Conservation (phyloP, 2,888 invertebrate species). For the Cryptosula pallasiana region DNA sequence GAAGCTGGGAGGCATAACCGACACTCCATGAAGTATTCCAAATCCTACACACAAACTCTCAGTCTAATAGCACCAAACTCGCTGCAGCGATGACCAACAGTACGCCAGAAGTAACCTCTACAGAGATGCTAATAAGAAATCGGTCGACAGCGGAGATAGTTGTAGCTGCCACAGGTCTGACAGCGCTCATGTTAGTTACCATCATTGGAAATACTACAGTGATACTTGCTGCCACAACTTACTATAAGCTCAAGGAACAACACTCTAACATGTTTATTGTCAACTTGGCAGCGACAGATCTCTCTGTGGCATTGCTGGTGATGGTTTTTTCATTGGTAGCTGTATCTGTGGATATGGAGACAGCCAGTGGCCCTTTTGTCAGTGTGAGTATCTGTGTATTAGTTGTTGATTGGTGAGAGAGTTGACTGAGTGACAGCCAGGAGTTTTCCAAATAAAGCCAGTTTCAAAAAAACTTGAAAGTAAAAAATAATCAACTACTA, state of each 20-base stretch:
- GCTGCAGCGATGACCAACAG: no score
- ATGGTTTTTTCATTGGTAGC: conserved; percentile 38
- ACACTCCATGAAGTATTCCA: no score
- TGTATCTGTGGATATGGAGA: conserved; percentile 31
- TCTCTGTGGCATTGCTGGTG: conserved; percentile 36
- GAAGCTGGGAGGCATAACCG: no score
- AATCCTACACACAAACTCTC: no score
- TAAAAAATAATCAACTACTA: no score
- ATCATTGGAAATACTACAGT: conserved; percentile 39
- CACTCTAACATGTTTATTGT: conserved; percentile 41
- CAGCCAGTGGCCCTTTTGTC: background rate
- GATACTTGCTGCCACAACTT: conserved; percentile 34
- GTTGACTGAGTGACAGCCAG: no score
- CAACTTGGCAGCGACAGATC: conserved; percentile 43
- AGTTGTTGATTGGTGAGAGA: no score
- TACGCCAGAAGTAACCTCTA: no score
- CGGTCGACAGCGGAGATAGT: conserved; percentile 28
- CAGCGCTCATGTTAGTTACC: conserved; percentile 33
- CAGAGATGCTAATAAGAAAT: no score
- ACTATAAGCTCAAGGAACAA: conserved; percentile 34
- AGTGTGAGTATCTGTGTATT: background rate
- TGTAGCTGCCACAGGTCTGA: conserved; percentile 31
- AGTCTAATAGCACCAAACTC: no score
- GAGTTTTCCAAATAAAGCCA: no score
- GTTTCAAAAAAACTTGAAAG: no score